Conservation (phyloP, 2,113 vertebrate species). For the Accipiter virgatus region DNA sequence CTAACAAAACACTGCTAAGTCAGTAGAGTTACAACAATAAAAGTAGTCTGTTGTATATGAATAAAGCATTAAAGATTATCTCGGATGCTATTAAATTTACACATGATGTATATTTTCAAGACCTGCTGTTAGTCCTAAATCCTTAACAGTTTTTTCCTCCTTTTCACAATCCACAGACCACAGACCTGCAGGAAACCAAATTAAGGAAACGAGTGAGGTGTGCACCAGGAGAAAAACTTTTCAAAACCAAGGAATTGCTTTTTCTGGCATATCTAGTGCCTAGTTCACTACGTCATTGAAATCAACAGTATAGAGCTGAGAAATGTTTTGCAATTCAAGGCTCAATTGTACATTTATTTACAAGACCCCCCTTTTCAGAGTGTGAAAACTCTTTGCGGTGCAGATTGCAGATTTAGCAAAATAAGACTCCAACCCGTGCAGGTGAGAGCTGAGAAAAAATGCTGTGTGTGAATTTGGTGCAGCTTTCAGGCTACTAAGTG, state of each 20-base stretch:
- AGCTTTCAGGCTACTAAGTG: not conserved
- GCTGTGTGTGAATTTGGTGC: not conserved
- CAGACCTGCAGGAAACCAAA: not conserved
- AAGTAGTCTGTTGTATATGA: not conserved
- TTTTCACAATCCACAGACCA: not conserved
- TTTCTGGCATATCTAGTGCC: not conserved
- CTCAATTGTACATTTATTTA: not conserved
- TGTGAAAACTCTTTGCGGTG: not conserved
- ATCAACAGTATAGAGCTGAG: not conserved
- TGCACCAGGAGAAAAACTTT: not conserved
- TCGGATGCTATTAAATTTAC: not conserved
- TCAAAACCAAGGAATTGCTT: not conserved
- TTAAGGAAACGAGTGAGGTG: not conserved
- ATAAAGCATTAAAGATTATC: not conserved
- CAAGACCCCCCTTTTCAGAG: not conserved
- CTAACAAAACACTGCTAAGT: not conserved
- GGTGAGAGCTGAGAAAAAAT: not conserved
- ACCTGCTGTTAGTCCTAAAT: not conserved
- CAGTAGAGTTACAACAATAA: not conserved
- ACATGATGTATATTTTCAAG: not conserved
- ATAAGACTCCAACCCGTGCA: not conserved
- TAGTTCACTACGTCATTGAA: not conserved
- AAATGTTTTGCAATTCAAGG: not conserved
- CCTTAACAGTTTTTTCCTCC: not conserved
- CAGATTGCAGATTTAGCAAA: not conserved